These are phyloP conservation scores for Tridacna crocea DNA, from an alignment of 2,888 invertebrate genomes.

Conservation along the genomic window DNA sequence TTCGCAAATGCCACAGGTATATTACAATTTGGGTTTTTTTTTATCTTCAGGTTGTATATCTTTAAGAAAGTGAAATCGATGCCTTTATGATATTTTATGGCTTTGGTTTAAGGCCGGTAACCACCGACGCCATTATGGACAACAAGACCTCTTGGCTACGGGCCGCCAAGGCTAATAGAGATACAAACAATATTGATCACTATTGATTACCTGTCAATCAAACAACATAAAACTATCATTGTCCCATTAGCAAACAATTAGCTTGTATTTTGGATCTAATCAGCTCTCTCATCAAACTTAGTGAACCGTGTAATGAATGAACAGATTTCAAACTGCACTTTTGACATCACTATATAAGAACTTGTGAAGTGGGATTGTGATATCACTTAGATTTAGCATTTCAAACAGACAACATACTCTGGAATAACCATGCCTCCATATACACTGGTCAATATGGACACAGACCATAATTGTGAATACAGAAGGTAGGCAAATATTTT, in stretches of 20 bases:
- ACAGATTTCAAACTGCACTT: not conserved
- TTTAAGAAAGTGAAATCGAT: too few relatives aligned
- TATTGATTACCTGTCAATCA: conserved; percentile 25
- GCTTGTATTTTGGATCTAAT: conserved; percentile 27
- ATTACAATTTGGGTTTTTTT: not conserved
- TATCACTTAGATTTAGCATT: too few relatives aligned
- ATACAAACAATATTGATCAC: conserved; percentile 33
- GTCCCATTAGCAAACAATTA: conserved; percentile 27
- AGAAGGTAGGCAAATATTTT: too few relatives aligned
- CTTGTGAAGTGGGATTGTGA: too few relatives aligned
- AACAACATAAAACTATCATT: conserved; percentile 27
- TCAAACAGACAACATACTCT: not conserved
- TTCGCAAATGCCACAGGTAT: too few relatives aligned
- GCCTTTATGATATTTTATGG: too few relatives aligned
- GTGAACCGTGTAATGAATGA: conserved; percentile 16
- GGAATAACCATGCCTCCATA: conserved; percentile 8
- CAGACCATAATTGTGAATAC: too few relatives aligned
- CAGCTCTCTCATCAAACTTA: conserved; percentile 25
- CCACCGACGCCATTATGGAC: not conserved
- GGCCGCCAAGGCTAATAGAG: conserved; percentile 17
- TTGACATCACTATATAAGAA: not conserved
- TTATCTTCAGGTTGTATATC: not conserved
- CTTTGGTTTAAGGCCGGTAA: too few relatives aligned
- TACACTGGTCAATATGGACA: not conserved
- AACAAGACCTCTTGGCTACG: not conserved